These are phyloP conservation scores for Drosophila leonis DNA, from an alignment of 2,888 invertebrate species.

Conservation along the genomic window DNA sequence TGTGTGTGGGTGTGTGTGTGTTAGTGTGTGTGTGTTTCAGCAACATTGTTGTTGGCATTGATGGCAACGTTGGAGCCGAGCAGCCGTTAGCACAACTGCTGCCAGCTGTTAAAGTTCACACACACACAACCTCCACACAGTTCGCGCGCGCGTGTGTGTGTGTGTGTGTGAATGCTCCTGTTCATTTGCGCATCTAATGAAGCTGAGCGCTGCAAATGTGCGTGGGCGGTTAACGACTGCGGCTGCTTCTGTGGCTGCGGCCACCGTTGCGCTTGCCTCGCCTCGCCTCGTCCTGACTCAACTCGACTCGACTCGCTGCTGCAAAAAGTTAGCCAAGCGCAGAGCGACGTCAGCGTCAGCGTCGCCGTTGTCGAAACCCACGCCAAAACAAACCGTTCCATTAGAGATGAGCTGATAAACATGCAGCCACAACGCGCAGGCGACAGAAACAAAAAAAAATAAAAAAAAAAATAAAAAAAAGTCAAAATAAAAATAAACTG, in stretches of 20 bases:
- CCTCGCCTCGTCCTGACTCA: neutral
- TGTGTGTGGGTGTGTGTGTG: neutral
- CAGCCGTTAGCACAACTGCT: slow-evolving; percentile 60
- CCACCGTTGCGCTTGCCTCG: slow-evolving; percentile 12
- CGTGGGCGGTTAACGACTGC: slow-evolving; percentile 75
- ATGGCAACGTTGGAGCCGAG: slow-evolving; percentile 49
- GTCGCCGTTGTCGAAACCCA: neutral
- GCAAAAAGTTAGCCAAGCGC: slow-evolving; percentile 62
- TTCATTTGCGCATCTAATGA: slow-evolving; percentile 77
- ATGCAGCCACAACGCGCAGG: slow-evolving; percentile 39
- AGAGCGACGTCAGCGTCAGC: slow-evolving; percentile 8
- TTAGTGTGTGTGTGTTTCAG: slow-evolving; percentile 8
- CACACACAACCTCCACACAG: slow-evolving; percentile 36
- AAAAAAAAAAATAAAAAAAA: neutral
- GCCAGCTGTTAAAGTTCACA: slow-evolving; percentile 77
- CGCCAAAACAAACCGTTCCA: slow-evolving; percentile 74
- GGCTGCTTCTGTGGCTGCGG: slow-evolving; percentile 37
- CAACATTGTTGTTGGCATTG: slow-evolving; percentile 49
- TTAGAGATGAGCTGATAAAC: slow-evolving; percentile 79
- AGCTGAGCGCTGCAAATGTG: slow-evolving; percentile 75
- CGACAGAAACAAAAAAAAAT: slow-evolving; percentile 4
- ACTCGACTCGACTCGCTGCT: slow-evolving; percentile 8
- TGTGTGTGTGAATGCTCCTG: slow-evolving; percentile 40
- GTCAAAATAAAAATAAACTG: neutral
- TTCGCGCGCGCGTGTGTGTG: neutral